Evolutionary conservation across 2,113 vertebrate genomes (phyloP), one percentile per base, ranked within the genome.

Genomic region (Raja brachyura): DNA sequence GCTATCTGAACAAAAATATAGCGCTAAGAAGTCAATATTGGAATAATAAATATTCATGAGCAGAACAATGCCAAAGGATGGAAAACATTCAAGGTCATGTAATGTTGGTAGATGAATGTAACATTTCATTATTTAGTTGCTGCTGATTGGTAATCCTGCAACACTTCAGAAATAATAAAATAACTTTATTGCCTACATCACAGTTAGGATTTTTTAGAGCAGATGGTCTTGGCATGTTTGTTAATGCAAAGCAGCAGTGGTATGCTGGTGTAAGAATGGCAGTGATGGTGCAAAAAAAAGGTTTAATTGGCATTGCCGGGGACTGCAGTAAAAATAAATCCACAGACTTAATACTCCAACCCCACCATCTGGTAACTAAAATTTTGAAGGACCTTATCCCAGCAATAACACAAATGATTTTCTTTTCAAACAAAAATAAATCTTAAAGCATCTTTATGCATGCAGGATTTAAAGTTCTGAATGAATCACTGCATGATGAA

Each of bases 211-310:
- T 88, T 88, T 63, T 63, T 63, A 88, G n/a, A 88, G 83, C 83
- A 88, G 59, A 31, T 31, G 59, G 83, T 88, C 11, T 88, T 88
- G 83, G 83, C 83, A 31, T 59, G 56, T 56, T 61, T 85, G 54
- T 85, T 85, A 85, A 85, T 86, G 61, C 28, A 86, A 86, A 86
- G 83, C 83, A 86, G 83, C 56, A 86, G 83, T 61, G 25, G 56
- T 28, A 63, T 86, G 83, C 83, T 61, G 56, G 33, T 86, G 56
- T 11, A 61, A 61, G 83, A 61, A 6, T 86, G 56, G 83, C 59
- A 83, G 59, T 63, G 14, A 88, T 18, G 28, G 59, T 66, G 59
- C 59, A 20, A n/a, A 88, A 73, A 66, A 73, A 88, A 66, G 59
- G 59, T 88, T n/a, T 88, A 88, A 66, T 61, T 33, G 83, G 83